phyloP scores from a whole-genome alignment of 1,140 invertebrate genomes.

The Drosophila azteca region DNA sequence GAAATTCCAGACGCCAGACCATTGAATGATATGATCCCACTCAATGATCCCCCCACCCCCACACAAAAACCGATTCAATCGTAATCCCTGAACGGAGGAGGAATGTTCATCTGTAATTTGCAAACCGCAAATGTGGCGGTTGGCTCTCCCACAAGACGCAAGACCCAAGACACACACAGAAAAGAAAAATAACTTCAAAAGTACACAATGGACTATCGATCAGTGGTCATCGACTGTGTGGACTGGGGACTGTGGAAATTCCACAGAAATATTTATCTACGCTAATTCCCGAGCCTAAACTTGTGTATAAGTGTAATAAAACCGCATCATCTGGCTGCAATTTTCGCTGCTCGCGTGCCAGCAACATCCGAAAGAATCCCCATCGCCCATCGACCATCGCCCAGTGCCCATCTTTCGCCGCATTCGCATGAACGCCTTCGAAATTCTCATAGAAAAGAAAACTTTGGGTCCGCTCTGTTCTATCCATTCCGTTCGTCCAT shows the following conservation, averaged over 20 bases:
- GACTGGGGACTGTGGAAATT: slow-evolving; percentile 55
- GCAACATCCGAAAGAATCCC: slow-evolving; percentile 10
- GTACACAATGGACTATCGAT: slow-evolving; percentile 32
- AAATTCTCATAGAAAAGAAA: slow-evolving; percentile 61
- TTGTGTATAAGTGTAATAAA: slow-evolving; percentile 63
- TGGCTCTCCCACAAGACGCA: slow-evolving; percentile 16
- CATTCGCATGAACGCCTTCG: slow-evolving; percentile 60
- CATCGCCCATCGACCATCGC: slow-evolving; percentile 47
- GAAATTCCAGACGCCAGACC: slow-evolving; percentile 44
- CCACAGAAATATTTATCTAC: slow-evolving; percentile 76
- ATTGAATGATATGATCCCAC: slow-evolving; percentile 24
- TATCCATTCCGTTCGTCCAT: slow-evolving; percentile 11
- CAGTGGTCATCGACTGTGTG: slow-evolving; percentile 52
- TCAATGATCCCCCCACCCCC: slow-evolving; percentile 30
- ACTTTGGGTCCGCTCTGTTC: slow-evolving; percentile 24
- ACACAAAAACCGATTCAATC: slow-evolving; percentile 7
- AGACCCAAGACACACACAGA: too few relatives aligned
- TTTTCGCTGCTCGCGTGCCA: slow-evolving; percentile 75
- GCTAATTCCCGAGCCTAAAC: slow-evolving; percentile 71
- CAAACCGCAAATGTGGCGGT: slow-evolving; percentile 33
- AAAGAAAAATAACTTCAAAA: slow-evolving; percentile 7
- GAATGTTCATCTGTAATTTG: slow-evolving; percentile 31
- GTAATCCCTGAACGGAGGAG: too few relatives aligned
- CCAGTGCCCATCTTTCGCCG: slow-evolving; percentile 39
- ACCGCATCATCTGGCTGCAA: slow-evolving; percentile 65